Base-by-base conservation (phyloP, 2,797 vertebrate species). In the Australoheros facetus region DNA sequence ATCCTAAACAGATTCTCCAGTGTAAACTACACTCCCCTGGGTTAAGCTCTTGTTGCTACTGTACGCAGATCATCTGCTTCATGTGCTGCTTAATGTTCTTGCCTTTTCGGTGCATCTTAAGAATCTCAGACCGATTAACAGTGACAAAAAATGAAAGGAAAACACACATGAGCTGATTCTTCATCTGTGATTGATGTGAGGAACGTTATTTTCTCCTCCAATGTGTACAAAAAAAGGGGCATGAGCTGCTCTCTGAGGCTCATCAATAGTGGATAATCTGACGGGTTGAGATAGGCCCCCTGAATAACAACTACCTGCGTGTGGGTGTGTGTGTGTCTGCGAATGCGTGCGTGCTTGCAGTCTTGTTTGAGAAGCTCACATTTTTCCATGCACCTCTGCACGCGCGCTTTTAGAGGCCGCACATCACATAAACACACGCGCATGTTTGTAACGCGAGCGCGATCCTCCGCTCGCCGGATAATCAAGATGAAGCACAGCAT, bases 41-140 rank as follows among this genome's bases (percentile, higher is more conserved):
- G 81, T 54, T 91, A 81, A 90, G 88, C 89, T 23, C 48, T 3
- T 87, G 89, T 91, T 91, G 91, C 89, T 89, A 93, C 91, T 92
- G 92, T 93, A 93, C 88, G 93, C 93, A 93, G 78, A 88, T 89
- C 88, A 82, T 88, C 87, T 82, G 89, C 88, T 92, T 88, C 26
- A 26, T 26, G 75, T 64, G 86, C 81, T 5, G 83, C 84, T 87
- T 92, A 86, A 80, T 72, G 83, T 71, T 87, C 88, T 88, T 82
- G n/a, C 62, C 51, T 90, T 89, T 90, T 81, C 57, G 59, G 78
- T 23, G 23, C 64, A 70, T 62, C 37, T 54, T 71, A 42, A 70
- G 66, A 83, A 59, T 85, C 85, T 76, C 71, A 10, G 56, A 53
- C 28, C 12, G 73, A 79, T 80, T 84, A 56, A 45, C 73, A 8